These are phyloP conservation scores for Ceratitis capitata DNA, from an alignment of 1,140 invertebrate genomes.

Conservation along the genomic window DNA sequence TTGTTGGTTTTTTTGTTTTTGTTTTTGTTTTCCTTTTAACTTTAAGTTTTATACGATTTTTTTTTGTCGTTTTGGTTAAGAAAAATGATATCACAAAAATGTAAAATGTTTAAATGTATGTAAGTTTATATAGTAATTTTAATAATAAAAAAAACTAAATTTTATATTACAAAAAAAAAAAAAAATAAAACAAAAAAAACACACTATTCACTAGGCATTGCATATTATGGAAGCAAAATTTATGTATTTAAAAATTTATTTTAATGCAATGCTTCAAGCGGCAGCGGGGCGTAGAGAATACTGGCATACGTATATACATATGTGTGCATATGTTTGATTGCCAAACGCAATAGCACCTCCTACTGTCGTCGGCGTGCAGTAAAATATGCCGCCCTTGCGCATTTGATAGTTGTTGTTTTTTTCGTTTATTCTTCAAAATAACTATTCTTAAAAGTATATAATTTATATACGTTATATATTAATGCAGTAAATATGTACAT, in stretches of 20 bases:
- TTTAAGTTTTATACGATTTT: not conserved
- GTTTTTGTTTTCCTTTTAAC: not conserved
- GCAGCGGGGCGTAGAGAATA: not conserved
- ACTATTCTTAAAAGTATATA: not conserved
- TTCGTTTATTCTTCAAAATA: no score
- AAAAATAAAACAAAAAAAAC: no score
- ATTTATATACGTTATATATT: not conserved
- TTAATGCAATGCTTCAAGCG: not conserved
- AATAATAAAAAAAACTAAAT: constrained; percentile 17
- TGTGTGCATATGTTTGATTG: not conserved
- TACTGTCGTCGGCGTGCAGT: not conserved
- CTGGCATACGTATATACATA: not conserved
- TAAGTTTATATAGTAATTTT: constrained; percentile 33
- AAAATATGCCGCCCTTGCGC: no score
- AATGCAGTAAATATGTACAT: no score
- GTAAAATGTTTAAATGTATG: constrained; percentile 26
- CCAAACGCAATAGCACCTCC: not conserved
- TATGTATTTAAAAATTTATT: not conserved
- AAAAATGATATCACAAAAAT: constrained; percentile 36
- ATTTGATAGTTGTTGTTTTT: no score
- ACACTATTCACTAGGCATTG: not conserved
- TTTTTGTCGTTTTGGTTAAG: constrained; percentile 14
- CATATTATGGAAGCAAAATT: constrained; percentile 13
- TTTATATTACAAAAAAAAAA: constrained; percentile 7
- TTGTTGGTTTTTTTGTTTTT: not conserved